These are phyloP conservation scores for Hydrotaea cyrtoneurina DNA, from an alignment of 2,888 invertebrate genomes.

Conservation along the genomic window DNA sequence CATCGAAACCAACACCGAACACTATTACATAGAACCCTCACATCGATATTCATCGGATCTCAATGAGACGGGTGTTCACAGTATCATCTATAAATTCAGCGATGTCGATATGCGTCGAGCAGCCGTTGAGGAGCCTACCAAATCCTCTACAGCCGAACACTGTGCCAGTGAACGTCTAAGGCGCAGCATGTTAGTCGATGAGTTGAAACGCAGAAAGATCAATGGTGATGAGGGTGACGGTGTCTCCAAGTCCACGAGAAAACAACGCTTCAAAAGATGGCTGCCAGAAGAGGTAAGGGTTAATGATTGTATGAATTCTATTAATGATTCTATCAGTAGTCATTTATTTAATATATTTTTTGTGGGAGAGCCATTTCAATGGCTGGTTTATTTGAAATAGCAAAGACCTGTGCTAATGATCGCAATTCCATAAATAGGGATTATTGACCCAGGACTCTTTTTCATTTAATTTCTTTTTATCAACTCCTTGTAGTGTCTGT, in stretches of 20 bases:
- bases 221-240: background rate
- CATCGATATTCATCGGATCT: slow-evolving; percentile 82
- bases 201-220: slow-evolving; percentile 72
- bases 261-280: slow-evolving; percentile 83
- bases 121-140: slow-evolving; percentile 72
- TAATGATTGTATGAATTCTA: too few species aligned
- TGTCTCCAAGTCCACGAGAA: slow-evolving; percentile 45
- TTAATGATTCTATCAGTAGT: too few species aligned
- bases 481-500: too few species aligned
- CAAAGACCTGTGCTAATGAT: too few species aligned
- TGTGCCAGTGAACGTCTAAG: slow-evolving; percentile 80
- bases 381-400: too few species aligned
- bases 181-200: slow-evolving; percentile 72
- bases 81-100: slow-evolving; percentile 90
- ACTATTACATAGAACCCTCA: slow-evolving; percentile 89
- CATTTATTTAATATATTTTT: too few species aligned
- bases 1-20: slow-evolving; percentile 88
- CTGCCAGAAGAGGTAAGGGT: slow-evolving; percentile 84
- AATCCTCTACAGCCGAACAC: slow-evolving; percentile 77
- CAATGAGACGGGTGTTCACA: slow-evolving; percentile 84
- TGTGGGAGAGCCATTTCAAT: too few species aligned
- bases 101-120: slow-evolving; percentile 80
- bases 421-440: too few species aligned
- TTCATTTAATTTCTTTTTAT: too few species aligned
- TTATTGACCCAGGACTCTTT: too few species aligned